phyloP scores from a whole-genome alignment of 2,113 vertebrate genomes.

The Brachypteracias leptosomus region DNA sequence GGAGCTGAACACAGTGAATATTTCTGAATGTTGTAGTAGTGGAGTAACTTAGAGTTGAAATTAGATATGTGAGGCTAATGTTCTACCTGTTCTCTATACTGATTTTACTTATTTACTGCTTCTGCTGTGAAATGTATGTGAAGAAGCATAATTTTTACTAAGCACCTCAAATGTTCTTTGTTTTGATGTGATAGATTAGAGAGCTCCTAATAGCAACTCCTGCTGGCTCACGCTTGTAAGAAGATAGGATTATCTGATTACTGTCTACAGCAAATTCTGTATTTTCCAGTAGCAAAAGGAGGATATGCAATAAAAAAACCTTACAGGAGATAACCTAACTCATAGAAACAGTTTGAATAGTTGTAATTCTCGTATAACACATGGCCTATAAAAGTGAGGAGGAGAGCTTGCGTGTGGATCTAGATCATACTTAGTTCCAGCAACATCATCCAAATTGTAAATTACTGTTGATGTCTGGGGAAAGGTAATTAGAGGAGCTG shows the following conservation, averaged over 20 bases:
- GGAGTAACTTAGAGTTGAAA: background rate
- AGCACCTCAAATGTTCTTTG: conserved; percentile 11
- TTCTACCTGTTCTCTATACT: background rate
- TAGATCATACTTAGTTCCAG: conserved; percentile 30
- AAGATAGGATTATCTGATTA: conserved; percentile 35
- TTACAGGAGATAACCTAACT: conserved; percentile 36
- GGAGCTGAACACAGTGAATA: background rate
- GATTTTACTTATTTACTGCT: background rate
- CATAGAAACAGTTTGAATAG: conserved; percentile 48
- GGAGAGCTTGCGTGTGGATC: background rate
- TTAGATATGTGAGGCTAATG: background rate
- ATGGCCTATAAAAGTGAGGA: conserved; percentile 19
- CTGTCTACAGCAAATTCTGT: conserved; percentile 1
- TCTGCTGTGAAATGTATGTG: background rate
- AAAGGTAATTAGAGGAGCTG: conserved; percentile 26
- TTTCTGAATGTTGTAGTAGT: background rate
- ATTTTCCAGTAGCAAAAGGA: conserved; percentile 29
- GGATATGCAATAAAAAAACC: conserved; percentile 3
- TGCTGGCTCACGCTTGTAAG: background rate
- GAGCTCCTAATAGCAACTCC: background rate
- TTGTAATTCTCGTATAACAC: conserved; percentile 21
- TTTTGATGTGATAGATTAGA: conserved; percentile 17
- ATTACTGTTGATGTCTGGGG: conserved; percentile 14
- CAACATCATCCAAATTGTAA: conserved; percentile 33
- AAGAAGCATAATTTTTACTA: conserved; percentile 13